Evolutionary conservation across 2,797 vertebrate genomes (phyloP), one percentile per base, ranked within the genome.

Genomic region (Pseudocheirus occidentalis): DNA sequence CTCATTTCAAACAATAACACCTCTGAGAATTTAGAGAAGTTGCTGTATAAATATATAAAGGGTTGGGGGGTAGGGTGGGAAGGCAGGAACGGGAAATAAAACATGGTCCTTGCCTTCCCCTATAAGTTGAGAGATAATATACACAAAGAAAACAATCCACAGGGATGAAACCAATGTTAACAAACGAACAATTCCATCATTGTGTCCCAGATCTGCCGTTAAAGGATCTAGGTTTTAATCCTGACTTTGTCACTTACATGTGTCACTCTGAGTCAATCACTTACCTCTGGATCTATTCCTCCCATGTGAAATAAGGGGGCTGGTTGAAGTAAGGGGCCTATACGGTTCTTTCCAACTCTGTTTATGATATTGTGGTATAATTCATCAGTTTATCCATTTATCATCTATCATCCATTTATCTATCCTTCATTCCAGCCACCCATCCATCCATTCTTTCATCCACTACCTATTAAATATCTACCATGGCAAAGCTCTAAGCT

Each of bases 1-100:
- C 31, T 52, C 46, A 58, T 53, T 94, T 95, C 90, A 94, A 91
- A 93, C 52, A 94, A 92, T 40, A 92, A 93, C 53, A n/a, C 40
- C 93, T 6, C 10, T 14, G 1, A 58, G 2, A 34, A 93, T 5
- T 28, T 28, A 40, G 57, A 91, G 66, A 94, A 50, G 5, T 46
- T 55, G 59, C 57, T 55, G 40, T 0, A 29, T 27, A 31, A 93
- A 59, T 55, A 56, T 12, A 56, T 29, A 5, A 90, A 94, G 90
- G 52, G 2, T 55, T 95, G 87, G 40, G 0, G 0, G 1, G 12
- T 1, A 87, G 50, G n/a, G 53, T 55, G 55, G 92, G n/a, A 55
- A 57, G 53, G 21, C 3, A 87, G 73, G 40, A 18, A 46, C 50
- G 21, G 73, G 24, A 50, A 87, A 0, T 87, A 87, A 87, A 46